Evolutionary conservation across 1,140 invertebrate species (phyloP), one percentile per base, ranked within the genome.

Genomic region (Meteorus sp.): DNA sequence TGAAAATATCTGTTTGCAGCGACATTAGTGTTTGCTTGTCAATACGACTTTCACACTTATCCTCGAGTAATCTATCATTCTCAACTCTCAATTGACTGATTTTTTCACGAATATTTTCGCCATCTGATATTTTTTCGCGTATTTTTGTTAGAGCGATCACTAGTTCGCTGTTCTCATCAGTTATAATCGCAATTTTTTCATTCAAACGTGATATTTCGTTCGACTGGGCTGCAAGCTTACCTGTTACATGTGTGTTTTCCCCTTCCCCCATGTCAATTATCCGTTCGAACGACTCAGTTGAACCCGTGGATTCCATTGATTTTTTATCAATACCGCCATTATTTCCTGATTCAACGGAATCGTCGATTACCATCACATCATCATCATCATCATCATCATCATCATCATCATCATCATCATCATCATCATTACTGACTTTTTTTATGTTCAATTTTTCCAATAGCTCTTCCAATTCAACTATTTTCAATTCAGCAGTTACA

Each of bases 401-500:
- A 39, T 8, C 3, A 17, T 29, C 1, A 47, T 13, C 29, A 64
- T 53, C 17, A 81, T 77, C 17, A 80, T 73, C 67, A 85, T 20
- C 85, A 62, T 86, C 83, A 51, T 81, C 68, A 41, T 76, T 77
- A 22, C 85, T 63, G 60, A 65, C 69, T 33, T 86, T 56, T n/a
- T 27, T 43, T 67, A 68, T 75, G 2, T 74, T 65, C 8, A 73
- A 20, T 3, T 66, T 59, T 52, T 88, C 87, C 13, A 88, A 71
- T 70, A 88, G 84, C 70, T 89, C 88, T 72, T 88, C 85, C 56
- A 89, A 71, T 63, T 89, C 86, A 9, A 88, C 87, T 5, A 84
- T 82, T 63, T 86, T 88, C 65, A 91, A 86, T 79, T 90, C 87
- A 5, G 86, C 85, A n/a, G 83, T 81, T 0, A 87, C 85, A 37